Conservation (phyloP, 2,888 invertebrate genomes). For the Ennomos fuscantarius region DNA sequence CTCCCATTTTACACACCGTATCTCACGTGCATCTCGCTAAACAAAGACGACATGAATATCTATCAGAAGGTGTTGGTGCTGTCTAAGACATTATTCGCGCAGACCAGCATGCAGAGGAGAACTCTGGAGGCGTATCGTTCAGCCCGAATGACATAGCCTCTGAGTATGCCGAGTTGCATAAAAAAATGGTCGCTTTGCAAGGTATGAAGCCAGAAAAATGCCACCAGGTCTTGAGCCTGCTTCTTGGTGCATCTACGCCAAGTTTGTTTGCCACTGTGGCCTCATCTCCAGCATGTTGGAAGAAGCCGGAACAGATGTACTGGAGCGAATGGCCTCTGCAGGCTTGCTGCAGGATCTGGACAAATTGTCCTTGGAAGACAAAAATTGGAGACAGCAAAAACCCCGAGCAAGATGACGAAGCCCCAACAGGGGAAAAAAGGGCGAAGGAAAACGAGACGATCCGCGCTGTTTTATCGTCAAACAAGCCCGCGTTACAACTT, state of each 20-base stretch:
- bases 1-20: constrained; percentile 87
- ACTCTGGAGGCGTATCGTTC: constrained; percentile 59
- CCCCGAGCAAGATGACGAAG: constrained; percentile 42
- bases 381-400: constrained; percentile 46
- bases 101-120: constrained; percentile 90
- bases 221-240: constrained; percentile 91
- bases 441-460: constrained; percentile 84
- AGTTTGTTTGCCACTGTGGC: constrained; percentile 91
- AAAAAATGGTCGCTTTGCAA: constrained; percentile 86
- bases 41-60: constrained; percentile 89
- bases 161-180: constrained; percentile 87
- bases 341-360: constrained; percentile 88
- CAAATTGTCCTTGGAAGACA: constrained; percentile 83
- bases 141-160: constrained; percentile 59
- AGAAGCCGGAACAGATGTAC: constrained; percentile 55
- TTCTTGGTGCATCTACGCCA: constrained; percentile 95
- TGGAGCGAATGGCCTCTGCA: constrained; percentile 64
- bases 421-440: constrained; percentile 57
- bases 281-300: constrained; percentile 88
- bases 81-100: constrained; percentile 90
- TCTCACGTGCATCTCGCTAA: constrained; percentile 85
- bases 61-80: constrained; percentile 89
- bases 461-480: constrained; percentile 86
- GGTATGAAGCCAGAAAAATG: constrained; percentile 86
- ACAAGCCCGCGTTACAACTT: constrained; percentile 89